phyloP scores from a whole-genome alignment of 2,888 invertebrate genomes.

The Clistopyga incitator region DNA sequence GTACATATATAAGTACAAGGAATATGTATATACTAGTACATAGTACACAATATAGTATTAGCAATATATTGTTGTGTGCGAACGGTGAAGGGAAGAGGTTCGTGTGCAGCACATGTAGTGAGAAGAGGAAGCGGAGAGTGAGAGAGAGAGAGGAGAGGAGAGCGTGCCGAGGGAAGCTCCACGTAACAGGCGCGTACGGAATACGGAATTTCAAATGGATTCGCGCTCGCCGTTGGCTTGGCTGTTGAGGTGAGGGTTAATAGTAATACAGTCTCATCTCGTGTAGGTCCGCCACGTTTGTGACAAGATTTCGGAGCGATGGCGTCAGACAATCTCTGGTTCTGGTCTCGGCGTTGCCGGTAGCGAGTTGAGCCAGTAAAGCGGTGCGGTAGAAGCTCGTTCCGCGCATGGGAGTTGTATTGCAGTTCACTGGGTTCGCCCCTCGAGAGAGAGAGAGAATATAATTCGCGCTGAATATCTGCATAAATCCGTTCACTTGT shows the following conservation, averaged over 20 bases:
- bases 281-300: slow-evolving; percentile 69
- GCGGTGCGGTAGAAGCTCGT: background rate
- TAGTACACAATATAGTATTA: slow-evolving; percentile 35
- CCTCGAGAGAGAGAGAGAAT: too few relatives aligned
- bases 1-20: slow-evolving; percentile 32
- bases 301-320: slow-evolving; percentile 75
- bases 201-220: slow-evolving; percentile 76
- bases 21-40: slow-evolving; percentile 29
- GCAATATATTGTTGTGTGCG: slow-evolving; percentile 15
- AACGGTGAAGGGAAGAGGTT: slow-evolving; percentile 14
- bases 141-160: too few relatives aligned
- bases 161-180: slow-evolving; percentile 65
- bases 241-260: slow-evolving; percentile 71
- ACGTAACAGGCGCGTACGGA: slow-evolving; percentile 74
- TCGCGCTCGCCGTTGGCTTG: slow-evolving; percentile 63
- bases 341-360: slow-evolving; percentile 22
- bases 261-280: slow-evolving; percentile 74
- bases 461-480: slow-evolving; percentile 26
- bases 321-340: slow-evolving; percentile 60
- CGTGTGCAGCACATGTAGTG: slow-evolving; percentile 36
- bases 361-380: background rate
- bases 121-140: background rate
- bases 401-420: background rate
- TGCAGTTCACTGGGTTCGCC: background rate
- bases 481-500: slow-evolving; percentile 39